A percentile compares a stretch with the other conserved stretches of the same genome.
These are phyloP conservation scores for Drosophila stalkeri DNA, from an alignment of 2,888 invertebrate genomes.

Conservation along the genomic window DNA sequence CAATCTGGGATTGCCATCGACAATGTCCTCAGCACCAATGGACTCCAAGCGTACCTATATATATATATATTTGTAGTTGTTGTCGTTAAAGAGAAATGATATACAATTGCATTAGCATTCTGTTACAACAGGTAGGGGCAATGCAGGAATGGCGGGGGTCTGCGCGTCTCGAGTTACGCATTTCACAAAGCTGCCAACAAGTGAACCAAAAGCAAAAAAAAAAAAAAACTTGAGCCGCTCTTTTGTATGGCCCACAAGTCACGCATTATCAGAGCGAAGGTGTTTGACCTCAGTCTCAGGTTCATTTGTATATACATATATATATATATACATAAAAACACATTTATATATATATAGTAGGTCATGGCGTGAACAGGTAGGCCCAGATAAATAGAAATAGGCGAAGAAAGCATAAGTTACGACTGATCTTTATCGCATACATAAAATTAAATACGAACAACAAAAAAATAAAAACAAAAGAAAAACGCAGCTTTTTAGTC, in stretches of 20 bases:
- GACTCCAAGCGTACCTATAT: constrained; percentile 96
- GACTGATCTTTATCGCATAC: constrained; percentile 58
- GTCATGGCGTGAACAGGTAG: constrained; percentile 66
- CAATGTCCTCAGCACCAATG: constrained; percentile 99
- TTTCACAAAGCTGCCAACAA: constrained; percentile 52
- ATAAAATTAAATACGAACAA: constrained; percentile 17
- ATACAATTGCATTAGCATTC: constrained; percentile 50
- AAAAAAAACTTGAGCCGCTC: constrained; percentile 31
- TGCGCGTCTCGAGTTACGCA: constrained; percentile 51
- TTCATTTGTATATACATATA: constrained; percentile 68
- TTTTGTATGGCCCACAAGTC: constrained; percentile 56
- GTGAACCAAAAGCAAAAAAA: constrained; percentile 41
- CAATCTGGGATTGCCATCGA: constrained; percentile 98
- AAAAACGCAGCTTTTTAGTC: constrained; percentile 35
- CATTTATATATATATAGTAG: constrained; percentile 61
- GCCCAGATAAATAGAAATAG: constrained; percentile 43
- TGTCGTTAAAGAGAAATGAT: constrained; percentile 17
- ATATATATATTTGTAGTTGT: background rate
- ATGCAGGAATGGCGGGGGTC: background rate
- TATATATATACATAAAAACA: constrained; percentile 28
- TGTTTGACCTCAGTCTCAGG: constrained; percentile 67
- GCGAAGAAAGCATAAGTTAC: constrained; percentile 72
- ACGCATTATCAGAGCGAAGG: constrained; percentile 76
- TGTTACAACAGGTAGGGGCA: background rate
- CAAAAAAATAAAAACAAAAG: background rate